Evolutionary conservation across 2,888 invertebrate species (phyloP).

Genomic region (Spilosoma lubricipeda): DNA sequence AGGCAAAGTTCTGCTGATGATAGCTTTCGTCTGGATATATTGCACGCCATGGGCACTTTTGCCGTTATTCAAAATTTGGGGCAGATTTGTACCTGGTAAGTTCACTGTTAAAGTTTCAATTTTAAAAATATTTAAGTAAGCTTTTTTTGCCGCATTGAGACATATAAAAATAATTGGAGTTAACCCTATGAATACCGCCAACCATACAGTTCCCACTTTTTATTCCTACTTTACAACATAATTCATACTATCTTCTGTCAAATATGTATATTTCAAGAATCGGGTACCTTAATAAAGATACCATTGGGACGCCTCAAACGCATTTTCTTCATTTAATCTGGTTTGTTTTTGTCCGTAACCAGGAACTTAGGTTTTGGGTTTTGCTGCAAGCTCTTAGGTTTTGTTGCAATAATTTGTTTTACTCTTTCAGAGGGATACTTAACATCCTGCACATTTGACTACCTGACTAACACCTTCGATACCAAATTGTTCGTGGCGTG

Average conservation of each 20-base stretch:
- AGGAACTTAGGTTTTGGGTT: no score
- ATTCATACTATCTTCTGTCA: no score
- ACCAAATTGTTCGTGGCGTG: constrained; percentile 91
- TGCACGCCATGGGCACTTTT: constrained; percentile 93
- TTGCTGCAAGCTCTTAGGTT: not conserved
- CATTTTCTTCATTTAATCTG: no score
- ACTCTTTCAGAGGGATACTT: constrained; percentile 93
- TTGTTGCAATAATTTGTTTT: constrained; percentile 14
- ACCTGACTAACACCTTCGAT: constrained; percentile 92
- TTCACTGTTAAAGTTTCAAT: not conserved
- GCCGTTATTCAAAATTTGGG: constrained; percentile 94
- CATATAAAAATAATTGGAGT: not conserved
- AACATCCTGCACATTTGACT: constrained; percentile 94
- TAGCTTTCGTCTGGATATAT: constrained; percentile 91
- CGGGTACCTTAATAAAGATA: no score
- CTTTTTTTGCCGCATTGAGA: not conserved
- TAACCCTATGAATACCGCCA: not conserved
- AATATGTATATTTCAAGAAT: no score
- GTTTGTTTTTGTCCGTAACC: not conserved
- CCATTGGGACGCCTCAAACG: no score
- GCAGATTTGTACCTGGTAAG: constrained; percentile 93
- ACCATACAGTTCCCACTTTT: no score
- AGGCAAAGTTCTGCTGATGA: constrained; percentile 92
- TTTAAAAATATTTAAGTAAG: not conserved
- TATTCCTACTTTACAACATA: no score